Conservation (phyloP, 1,140 invertebrate genomes). For the Hormaphis cornu region DNA sequence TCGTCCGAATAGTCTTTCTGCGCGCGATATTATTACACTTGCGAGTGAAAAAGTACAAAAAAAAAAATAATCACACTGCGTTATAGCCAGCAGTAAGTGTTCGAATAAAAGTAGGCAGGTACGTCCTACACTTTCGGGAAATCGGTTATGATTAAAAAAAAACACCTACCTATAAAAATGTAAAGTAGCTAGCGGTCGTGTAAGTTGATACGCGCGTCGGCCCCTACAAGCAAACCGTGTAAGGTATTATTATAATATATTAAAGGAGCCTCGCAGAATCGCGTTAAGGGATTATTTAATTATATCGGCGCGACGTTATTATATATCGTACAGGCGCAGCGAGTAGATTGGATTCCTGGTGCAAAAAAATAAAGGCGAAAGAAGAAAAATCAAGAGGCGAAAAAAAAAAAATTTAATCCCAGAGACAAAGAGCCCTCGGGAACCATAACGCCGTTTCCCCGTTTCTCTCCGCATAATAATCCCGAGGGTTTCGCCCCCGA, state of each 20-base stretch:
- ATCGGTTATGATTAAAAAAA: slow-evolving; percentile 31
- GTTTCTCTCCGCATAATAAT: slow-evolving; percentile 15
- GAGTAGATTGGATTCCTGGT: slow-evolving; percentile 24
- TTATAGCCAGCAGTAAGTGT: no score
- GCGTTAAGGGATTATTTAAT: slow-evolving; percentile 32
- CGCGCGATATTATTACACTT: no score
- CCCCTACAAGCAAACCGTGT: not conserved
- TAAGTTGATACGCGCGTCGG: slow-evolving; percentile 22
- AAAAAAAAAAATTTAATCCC: slow-evolving; percentile 29
- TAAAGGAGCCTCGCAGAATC: slow-evolving; percentile 19
- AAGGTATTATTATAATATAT: no score
- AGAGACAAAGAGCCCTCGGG: slow-evolving; percentile 31
- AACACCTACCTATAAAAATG: slow-evolving; percentile 25
- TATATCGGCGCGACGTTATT: slow-evolving; percentile 31
- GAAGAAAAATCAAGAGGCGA: slow-evolving; percentile 26
- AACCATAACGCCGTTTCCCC: slow-evolving; percentile 30
- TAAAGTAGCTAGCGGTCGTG: slow-evolving; percentile 14
- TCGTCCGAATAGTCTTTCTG: no score
- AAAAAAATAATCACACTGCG: no score
- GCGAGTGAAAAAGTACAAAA: no score
- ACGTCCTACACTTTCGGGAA: no score
- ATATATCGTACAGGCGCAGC: not conserved
- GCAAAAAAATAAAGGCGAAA: not conserved
- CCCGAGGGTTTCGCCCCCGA: slow-evolving; percentile 9
- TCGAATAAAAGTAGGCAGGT: no score